Evolutionary conservation across 2,888 invertebrate genomes (phyloP), one percentile per base, ranked within the genome.

Genomic region (Antheraea yamamai): DNA sequence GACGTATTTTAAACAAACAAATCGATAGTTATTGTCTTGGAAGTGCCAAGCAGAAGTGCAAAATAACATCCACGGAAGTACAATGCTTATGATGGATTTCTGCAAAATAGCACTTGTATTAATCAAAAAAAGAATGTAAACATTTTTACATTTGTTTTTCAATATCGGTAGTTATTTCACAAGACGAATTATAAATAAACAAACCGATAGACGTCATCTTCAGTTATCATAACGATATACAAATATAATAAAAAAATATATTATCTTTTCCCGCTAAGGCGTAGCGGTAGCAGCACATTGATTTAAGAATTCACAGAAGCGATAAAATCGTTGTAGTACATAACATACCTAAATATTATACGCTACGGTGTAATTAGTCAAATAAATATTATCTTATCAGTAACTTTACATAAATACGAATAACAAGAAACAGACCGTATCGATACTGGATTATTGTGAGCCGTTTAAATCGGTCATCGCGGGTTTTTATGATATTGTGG

Each of bases 301-400:
- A 84, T 83, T 84, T 77, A 72, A 75, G 77, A 81, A 79, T 84
- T 85, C 84, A 80, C 77, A 79, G 85, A 85, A 85, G 30, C 58
- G 84, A 85, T 85, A 82, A 76, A 55, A 81, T 83, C 78, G 71
- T 71, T 71, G 70, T 74, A 76, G 52, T 72, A 47, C 16, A 61
- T 66, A 30, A 55, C 72, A 61, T 66, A 66, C 64, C 64, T 76
- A 72, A 73, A 66, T 73, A 76, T 66, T 64, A 61, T 47, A 61
- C 26, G 77, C 77, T 79, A 78, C 79, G 78, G 75, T 77, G 80
- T 84, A 79, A 82, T 84, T 80, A 82, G 74, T 75, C 74, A 74
- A 80, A 75, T 75, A 78, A 7, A 68, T 47, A 74, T 76, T 80
- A 84, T 83, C 84, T 85, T 74, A 85, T 84, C 84, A 80, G 76